Evolutionary conservation across 53 echinoderm and acorn worm genomes (phyloP).

Genomic region (Hippasteria phrygiana): DNA sequence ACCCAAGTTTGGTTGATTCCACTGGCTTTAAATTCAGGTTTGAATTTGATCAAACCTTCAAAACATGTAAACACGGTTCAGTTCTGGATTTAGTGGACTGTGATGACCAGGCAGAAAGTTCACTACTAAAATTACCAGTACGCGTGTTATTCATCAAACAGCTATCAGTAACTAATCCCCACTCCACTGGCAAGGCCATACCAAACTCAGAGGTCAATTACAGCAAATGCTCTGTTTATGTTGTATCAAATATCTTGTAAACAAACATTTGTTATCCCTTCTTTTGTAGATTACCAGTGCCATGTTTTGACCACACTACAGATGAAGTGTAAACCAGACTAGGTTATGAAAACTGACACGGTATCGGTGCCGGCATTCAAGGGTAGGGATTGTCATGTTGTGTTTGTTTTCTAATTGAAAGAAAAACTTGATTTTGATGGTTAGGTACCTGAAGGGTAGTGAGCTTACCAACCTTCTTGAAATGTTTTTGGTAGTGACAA

Average conservation of each 20-base stretch:
- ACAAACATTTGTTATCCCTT: slow-evolving; percentile 24
- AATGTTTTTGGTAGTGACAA: too few relatives aligned
- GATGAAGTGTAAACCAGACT: not conserved
- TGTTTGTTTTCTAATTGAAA: too few relatives aligned
- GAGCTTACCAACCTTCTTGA: too few relatives aligned
- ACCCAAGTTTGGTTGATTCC: not conserved
- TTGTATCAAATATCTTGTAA: slow-evolving; percentile 29
- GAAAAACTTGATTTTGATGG: too few relatives aligned
- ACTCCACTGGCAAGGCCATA: not conserved
- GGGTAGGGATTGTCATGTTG: too few relatives aligned
- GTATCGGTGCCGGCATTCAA: not conserved
- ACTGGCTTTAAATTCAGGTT: not conserved
- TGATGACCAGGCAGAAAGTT: not conserved
- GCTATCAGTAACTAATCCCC: not conserved
- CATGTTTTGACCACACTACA: slow-evolving; percentile 23
- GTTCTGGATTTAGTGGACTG: not conserved
- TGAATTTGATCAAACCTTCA: not conserved
- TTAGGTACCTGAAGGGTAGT: too few relatives aligned
- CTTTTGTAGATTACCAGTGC: not conserved
- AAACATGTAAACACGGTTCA: not conserved
- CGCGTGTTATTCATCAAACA: not conserved
- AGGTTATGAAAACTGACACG: not conserved
- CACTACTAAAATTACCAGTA: not conserved
- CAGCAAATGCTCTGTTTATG: slow-evolving; percentile 20
- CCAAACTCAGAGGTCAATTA: slow-evolving; percentile 8